Conservation (phyloP, 2,113 vertebrate species). For the Mirza zaza region DNA sequence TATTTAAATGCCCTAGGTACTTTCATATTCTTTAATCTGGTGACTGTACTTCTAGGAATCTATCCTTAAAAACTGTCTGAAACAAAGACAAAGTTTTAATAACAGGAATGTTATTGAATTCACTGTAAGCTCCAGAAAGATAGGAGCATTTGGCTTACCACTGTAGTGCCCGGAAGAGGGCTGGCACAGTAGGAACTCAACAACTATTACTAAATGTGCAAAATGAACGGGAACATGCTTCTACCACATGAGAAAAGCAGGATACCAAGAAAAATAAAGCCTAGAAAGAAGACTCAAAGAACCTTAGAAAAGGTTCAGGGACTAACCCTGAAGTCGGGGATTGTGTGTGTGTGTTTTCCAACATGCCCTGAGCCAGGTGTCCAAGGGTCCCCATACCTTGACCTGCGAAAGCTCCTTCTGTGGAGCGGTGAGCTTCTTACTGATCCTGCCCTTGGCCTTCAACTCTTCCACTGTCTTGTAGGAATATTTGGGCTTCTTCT, state of each 20-base stretch:
- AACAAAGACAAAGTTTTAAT: neutral
- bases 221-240: neutral
- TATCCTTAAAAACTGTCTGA: neutral
- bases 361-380: neutral
- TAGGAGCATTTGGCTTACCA: accelerated
- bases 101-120: neutral
- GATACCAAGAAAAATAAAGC: no score
- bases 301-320: neutral
- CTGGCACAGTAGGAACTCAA: accelerated
- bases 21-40: neutral
- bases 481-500: constrained; percentile 96
- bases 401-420: constrained; percentile 96
- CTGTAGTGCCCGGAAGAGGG: accelerated
- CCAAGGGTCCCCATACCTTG: constrained; percentile 84
- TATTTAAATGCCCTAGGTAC: neutral
- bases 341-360: neutral
- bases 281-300: neutral
- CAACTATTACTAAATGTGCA: no score
- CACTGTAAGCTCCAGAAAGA: neutral
- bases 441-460: constrained; percentile 93
- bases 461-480: constrained; percentile 97
- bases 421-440: constrained; percentile 88
- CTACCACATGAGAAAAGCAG: accelerated
- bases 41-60: neutral
- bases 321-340: accelerated